Conservation (phyloP, 2,113 vertebrate species). For the Azemiops feae region DNA sequence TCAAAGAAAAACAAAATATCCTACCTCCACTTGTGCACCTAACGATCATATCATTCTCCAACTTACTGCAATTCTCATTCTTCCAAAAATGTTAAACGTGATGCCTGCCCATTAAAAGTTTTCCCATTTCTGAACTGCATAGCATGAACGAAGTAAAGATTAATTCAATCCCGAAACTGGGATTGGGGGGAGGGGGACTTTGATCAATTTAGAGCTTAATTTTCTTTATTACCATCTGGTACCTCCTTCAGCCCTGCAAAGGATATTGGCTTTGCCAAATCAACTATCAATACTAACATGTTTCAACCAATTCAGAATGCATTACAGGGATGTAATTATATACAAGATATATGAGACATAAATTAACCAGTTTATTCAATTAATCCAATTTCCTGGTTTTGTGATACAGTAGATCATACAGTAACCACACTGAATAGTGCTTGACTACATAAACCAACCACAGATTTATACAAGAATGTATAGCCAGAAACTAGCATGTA, state of each 20-base stretch:
- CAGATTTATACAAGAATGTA: background rate
- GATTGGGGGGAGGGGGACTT: background rate
- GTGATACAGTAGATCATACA: background rate
- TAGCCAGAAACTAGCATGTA: background rate
- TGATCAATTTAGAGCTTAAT: background rate
- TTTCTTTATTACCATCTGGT: background rate
- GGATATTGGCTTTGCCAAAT: too few species aligned
- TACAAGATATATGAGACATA: background rate
- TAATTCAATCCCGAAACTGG: background rate
- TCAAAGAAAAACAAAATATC: background rate
- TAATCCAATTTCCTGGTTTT: background rate
- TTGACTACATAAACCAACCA: background rate
- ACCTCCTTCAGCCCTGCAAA: background rate
- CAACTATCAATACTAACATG: background rate
- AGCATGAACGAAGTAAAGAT: background rate
- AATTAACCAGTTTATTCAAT: background rate
- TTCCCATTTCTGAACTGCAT: background rate
- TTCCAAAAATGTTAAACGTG: background rate
- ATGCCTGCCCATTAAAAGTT: background rate
- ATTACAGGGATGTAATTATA: background rate
- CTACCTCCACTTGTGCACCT: background rate
- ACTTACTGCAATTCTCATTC: background rate
- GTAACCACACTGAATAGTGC: background rate
- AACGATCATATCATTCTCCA: background rate
- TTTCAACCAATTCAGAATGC: background rate